Evolutionary conservation across 2,888 invertebrate species (phyloP).

Genomic region (Scelioninae gen. 2): DNA sequence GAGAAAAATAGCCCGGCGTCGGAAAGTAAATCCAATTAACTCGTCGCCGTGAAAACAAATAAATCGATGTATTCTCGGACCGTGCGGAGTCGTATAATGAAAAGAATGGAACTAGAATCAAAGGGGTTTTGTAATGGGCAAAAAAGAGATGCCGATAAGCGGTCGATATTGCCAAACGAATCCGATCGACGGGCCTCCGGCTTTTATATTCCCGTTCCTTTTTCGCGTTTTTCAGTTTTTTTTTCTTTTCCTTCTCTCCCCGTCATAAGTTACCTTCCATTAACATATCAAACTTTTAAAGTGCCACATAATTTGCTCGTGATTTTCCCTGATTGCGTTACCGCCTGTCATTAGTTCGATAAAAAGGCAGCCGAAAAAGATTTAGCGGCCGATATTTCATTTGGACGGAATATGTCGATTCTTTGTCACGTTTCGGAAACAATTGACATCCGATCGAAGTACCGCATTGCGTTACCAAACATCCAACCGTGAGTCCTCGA

Average conservation of each 20-base stretch:
- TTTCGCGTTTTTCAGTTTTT: too few species aligned
- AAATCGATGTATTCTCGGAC: constrained; percentile 65
- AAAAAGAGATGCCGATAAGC: constrained; percentile 50
- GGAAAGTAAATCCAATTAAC: constrained; percentile 69
- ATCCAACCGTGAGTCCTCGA: constrained; percentile 37
- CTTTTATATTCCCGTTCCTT: too few species aligned
- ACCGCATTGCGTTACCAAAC: constrained; percentile 49
- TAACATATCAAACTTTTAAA: too few species aligned
- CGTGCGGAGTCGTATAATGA: constrained; percentile 47
- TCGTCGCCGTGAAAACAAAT: constrained; percentile 67
- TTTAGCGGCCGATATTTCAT: too few species aligned
- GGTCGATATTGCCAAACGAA: constrained; percentile 50
- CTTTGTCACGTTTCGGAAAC: constrained; percentile 37
- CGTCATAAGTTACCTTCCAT: too few species aligned
- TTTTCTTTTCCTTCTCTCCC: too few species aligned
- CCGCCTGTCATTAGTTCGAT: too few species aligned
- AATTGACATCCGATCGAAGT: constrained; percentile 52
- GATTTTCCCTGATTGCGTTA: too few species aligned
- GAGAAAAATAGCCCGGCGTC: constrained; percentile 64
- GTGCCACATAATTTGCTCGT: too few species aligned
- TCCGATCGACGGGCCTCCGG: background rate
- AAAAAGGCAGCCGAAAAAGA: too few species aligned
- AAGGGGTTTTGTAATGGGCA: constrained; percentile 46
- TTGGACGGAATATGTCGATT: constrained; percentile 18
- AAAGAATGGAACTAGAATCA: constrained; percentile 41